Evolutionary conservation across 1,140 invertebrate species (phyloP), one percentile per base, ranked within the genome.

Genomic region (Brachionus rotundiformis): DNA sequence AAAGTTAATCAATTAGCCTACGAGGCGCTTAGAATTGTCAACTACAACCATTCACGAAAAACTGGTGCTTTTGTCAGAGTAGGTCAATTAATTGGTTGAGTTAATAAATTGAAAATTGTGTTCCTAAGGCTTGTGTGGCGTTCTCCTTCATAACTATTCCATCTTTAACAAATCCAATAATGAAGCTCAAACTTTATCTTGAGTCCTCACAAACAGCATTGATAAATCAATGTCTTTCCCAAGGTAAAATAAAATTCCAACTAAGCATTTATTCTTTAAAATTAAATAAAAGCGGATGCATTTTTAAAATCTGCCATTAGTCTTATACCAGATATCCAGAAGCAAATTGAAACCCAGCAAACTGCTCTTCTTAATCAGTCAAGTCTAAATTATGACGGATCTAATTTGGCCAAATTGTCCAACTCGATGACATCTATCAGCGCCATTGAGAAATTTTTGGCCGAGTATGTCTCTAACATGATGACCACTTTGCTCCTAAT

Each of bases 131-230:
- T n/a, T 98, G 95, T 90, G 92, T 94, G 71, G 95, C 96, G 0
- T 98, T 94, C 88, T 93, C 92, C 87, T 98, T 93, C 86, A 96
- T 98, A 41, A 98, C 95, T 1, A 94, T 96, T 88, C 96, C 96
- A 25, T 97, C 95, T 5, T 91, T 98, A 84, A 90, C 90, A 82
- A 92, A 92, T 82, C 90, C 92, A 6, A 90, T 92, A 82, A 90
- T 90, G 25, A 91, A 93, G 84, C 90, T 96, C 77, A 91, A 94
- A 84, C 90, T 98, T 16, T 96, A 96, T 89, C 89, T 97, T 63
- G 88, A 94, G 4, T 93, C 93, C 13, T 94, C 94, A 31, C 93
- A 96, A 88, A 92, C 95, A 49, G 94, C 95, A 27, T 88, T 98
- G 71, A 89, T 93, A 25, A 96, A 96, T 90, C 91, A 94, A 83